These are phyloP conservation scores for Pristionchus arcanus DNA, from an alignment of 2,888 invertebrate species.

Conservation along the genomic window DNA sequence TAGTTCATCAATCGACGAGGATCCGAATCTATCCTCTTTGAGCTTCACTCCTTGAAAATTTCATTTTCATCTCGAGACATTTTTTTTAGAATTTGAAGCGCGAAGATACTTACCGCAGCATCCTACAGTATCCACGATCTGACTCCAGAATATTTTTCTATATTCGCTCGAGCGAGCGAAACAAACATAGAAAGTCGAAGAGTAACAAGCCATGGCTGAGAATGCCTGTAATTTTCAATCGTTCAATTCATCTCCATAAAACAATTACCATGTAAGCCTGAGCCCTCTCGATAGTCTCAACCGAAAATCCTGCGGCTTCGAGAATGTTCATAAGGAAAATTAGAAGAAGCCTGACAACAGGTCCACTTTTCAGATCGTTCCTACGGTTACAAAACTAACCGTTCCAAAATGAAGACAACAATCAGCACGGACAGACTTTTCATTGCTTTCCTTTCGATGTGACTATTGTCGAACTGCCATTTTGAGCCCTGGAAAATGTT, in stretches of 20 bases:
- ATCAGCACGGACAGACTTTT: conserved; percentile 26
- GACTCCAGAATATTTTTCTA: conserved; percentile 41
- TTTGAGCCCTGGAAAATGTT: neutral
- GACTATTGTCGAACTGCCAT: conserved; percentile 24
- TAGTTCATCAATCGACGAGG: neutral
- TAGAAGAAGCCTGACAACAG: neutral
- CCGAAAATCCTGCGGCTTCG: neutral
- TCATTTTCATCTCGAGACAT: neutral
- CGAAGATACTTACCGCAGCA: neutral
- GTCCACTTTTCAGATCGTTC: neutral
- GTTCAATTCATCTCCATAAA: neutral
- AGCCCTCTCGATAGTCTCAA: conserved; percentile 1
- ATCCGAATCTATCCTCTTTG: neutral
- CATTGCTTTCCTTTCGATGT: conserved; percentile 46
- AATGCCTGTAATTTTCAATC: neutral
- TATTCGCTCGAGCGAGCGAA: conserved; percentile 15
- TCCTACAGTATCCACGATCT: neutral
- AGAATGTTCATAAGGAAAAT: neutral
- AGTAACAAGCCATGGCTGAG: conserved; percentile 37
- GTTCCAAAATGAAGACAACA: conserved; percentile 1
- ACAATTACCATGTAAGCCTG: conserved; percentile 15
- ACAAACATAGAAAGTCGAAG: conserved; percentile 41
- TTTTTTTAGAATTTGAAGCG: neutral
- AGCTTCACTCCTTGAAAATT: conserved; percentile 18
- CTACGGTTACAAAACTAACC: neutral